Conservation (phyloP, 2,113 vertebrate species). For the Esox niger region DNA sequence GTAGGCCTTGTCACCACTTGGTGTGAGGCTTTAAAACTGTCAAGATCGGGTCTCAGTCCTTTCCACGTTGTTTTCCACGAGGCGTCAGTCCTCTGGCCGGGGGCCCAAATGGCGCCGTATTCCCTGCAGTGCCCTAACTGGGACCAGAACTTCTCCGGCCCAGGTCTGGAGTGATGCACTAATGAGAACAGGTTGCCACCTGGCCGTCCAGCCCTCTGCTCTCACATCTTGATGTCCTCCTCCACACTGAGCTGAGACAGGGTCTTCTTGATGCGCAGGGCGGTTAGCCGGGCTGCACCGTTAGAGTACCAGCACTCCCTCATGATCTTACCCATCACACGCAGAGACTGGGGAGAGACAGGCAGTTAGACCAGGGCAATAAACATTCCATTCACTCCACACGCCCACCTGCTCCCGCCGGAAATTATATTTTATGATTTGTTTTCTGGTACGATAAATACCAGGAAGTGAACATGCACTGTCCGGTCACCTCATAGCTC, state of each 20-base stretch:
- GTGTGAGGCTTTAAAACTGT: conserved; percentile 76
- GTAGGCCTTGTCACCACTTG: conserved; percentile 76
- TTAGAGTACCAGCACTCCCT: conserved; percentile 98
- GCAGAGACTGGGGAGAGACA: conserved; percentile 77
- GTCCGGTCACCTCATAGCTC: conserved; percentile 86
- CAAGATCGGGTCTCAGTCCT: conserved; percentile 67
- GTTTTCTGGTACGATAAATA: too few species aligned
- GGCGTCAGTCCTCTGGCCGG: too few species aligned
- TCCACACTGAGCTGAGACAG: conserved; percentile 96
- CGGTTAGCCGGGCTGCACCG: conserved; percentile 89
- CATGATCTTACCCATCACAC: conserved; percentile 99
- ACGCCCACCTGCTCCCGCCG: background rate
- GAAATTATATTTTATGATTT: too few species aligned
- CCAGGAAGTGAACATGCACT: too few species aligned
- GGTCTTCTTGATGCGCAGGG: conserved; percentile 98
- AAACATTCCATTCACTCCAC: background rate
- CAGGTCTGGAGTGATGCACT: background rate
- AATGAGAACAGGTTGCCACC: conserved; percentile 24
- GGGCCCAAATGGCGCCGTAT: too few species aligned
- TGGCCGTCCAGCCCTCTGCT: conserved; percentile 65
- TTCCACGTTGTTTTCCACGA: conserved; percentile 20
- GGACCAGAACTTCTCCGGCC: too few species aligned
- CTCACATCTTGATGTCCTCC: conserved; percentile 97
- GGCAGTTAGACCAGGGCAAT: background rate
- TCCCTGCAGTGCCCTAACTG: too few species aligned